Percentiles rank a stretch among this genome's conserved stretches.
Conservation (phyloP, 2,797 vertebrate species). For the Sebastes reedi region DNA sequence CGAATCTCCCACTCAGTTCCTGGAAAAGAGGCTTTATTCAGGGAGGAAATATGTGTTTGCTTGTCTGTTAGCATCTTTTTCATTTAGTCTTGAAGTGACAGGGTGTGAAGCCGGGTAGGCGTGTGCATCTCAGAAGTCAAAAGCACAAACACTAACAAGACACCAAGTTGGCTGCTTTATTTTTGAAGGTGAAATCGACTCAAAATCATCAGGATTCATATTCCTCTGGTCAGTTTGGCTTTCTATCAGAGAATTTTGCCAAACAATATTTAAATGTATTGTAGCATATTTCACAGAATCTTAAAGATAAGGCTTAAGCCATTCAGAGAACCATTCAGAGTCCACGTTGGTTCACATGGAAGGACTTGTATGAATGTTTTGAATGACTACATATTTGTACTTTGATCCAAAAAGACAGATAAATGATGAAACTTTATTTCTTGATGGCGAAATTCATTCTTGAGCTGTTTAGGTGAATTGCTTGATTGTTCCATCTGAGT, state of each 20-base stretch:
- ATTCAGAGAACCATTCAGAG: neutral
- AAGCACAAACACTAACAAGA: conserved; percentile 74
- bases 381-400: neutral
- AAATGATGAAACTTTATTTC: neutral
- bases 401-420: neutral
- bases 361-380: neutral
- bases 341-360: neutral
- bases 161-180: conserved; percentile 60
- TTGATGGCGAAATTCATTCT: neutral
- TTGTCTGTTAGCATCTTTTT: conserved; percentile 78
- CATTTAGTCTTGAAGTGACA: conserved; percentile 76
- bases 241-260: neutral
- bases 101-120: conserved; percentile 74
- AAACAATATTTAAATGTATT: neutral
- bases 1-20: conserved; percentile 67
- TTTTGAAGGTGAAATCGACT: conserved; percentile 52
- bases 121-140: conserved; percentile 73
- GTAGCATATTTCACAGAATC: neutral
- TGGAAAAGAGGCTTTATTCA: conserved; percentile 67
- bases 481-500: neutral
- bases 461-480: neutral
- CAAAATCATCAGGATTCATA: conserved; percentile 17
- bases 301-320: neutral
- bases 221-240: conserved; percentile 53
- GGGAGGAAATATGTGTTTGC: conserved; percentile 69